A percentile compares a stretch with the other conserved stretches of the same genome.
phyloP scores from a whole-genome alignment of 2,113 vertebrate species.

The Charadrius vociferus region DNA sequence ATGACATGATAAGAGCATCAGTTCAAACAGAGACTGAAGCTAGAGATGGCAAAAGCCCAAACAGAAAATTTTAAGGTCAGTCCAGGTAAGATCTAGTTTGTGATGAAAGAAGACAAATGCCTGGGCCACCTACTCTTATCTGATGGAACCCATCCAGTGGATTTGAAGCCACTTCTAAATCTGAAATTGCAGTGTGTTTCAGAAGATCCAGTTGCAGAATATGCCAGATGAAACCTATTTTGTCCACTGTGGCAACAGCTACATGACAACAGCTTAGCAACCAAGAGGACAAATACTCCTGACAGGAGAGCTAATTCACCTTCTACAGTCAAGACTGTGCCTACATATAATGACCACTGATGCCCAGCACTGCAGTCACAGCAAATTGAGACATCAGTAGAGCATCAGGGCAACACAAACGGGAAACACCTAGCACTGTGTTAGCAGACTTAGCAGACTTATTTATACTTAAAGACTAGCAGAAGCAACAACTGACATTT shows the following conservation, averaged over 20 bases:
- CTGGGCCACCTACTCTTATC: background rate
- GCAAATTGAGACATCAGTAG: background rate
- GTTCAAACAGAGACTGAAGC: background rate
- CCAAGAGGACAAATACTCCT: background rate
- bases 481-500: background rate
- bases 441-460: background rate
- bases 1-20: background rate
- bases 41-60: background rate
- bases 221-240: background rate
- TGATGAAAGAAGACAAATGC: background rate
- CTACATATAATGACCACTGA: background rate
- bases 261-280: background rate
- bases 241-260: background rate
- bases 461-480: background rate
- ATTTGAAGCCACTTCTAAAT: background rate
- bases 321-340: background rate
- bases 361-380: background rate
- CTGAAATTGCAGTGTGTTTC: background rate
- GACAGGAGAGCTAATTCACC: background rate
- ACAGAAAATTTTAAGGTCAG: background rate
- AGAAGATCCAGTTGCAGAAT: background rate
- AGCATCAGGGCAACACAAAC: fast-evolving
- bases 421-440: too few relatives aligned
- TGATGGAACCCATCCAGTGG: background rate
- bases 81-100: background rate